phyloP scores from a whole-genome alignment of 2,797 vertebrate genomes.

The Muraenolepis orangiensis region DNA sequence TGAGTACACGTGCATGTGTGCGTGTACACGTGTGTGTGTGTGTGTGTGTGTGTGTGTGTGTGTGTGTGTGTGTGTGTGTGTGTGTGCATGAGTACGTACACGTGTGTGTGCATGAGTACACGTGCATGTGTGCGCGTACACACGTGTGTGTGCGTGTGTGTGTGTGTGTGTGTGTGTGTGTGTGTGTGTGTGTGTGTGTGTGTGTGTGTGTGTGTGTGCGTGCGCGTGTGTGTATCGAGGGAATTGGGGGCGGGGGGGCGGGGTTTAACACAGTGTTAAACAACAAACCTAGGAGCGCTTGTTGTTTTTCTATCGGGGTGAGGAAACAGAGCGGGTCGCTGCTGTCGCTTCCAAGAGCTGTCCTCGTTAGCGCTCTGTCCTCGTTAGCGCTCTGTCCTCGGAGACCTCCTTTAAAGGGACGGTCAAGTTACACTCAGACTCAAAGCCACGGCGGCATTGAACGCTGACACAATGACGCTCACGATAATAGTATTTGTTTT shows the following conservation, averaged over 20 bases:
- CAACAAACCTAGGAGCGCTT: slow-evolving; percentile 51
- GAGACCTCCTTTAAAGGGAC: not conserved
- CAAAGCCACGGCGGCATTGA: not conserved
- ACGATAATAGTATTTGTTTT: not conserved
- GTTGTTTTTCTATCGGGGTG: slow-evolving; percentile 46
- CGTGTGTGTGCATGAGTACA: slow-evolving; percentile 16
- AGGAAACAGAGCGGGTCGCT: slow-evolving; percentile 45
- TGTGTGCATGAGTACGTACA: not conserved
- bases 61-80: not conserved
- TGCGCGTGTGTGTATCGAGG: not conserved
- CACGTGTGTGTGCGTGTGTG: slow-evolving; percentile 5
- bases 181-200: slow-evolving; percentile 1
- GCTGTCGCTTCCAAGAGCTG: slow-evolving; percentile 53
- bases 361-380: slow-evolving; percentile 46
- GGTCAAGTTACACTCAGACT: not conserved
- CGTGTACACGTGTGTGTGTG: slow-evolving; percentile 1
- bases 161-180: not conserved
- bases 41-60: slow-evolving; percentile 5
- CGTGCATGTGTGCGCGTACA: slow-evolving; percentile 10
- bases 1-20: too few species aligned
- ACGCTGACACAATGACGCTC: not conserved
- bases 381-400: slow-evolving; percentile 23
- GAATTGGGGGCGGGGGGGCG: too few species aligned
- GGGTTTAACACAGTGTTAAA: slow-evolving; percentile 55
- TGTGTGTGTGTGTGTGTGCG: not conserved